These are phyloP conservation scores for Wiebesia pumilae DNA, from an alignment of 1,140 invertebrate species.

Conservation along the genomic window DNA sequence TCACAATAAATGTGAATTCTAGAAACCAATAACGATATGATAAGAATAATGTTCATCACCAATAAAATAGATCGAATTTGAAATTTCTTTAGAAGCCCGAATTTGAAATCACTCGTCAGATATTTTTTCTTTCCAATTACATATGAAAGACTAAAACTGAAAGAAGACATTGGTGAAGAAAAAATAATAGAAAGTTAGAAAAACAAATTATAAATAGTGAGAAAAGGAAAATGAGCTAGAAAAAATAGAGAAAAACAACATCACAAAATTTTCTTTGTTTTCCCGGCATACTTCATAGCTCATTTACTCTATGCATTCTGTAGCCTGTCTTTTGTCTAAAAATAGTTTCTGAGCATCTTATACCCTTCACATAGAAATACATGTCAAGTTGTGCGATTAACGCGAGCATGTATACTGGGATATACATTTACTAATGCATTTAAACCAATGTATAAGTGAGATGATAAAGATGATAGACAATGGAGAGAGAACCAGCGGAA, in stretches of 20 bases:
- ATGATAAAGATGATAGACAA: constrained; percentile 23
- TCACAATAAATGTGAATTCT: too few relatives aligned
- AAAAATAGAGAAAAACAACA: neutral
- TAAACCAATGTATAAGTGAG: neutral
- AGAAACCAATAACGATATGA: too few relatives aligned
- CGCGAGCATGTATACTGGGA: neutral
- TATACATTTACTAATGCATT: neutral
- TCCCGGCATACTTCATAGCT: constrained; percentile 12
- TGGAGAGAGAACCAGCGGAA: neutral
- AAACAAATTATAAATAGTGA: neutral
- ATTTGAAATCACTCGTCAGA: too few relatives aligned
- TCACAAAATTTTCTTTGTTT: neutral
- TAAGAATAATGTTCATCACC: too few relatives aligned
- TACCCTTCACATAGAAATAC: constrained; percentile 62
- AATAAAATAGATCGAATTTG: too few relatives aligned
- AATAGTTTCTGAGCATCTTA: constrained; percentile 58
- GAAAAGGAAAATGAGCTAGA: neutral
- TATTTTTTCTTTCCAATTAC: too few relatives aligned
- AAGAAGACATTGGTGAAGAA: neutral
- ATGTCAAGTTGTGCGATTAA: constrained; percentile 67
- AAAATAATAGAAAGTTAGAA: neutral
- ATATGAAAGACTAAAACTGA: too few relatives aligned
- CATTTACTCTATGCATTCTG: constrained; percentile 19
- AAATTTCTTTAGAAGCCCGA: too few relatives aligned
- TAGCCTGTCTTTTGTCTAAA: too few relatives aligned